Conservation (phyloP, 1,140 invertebrate species). For the Musca domestica region DNA sequence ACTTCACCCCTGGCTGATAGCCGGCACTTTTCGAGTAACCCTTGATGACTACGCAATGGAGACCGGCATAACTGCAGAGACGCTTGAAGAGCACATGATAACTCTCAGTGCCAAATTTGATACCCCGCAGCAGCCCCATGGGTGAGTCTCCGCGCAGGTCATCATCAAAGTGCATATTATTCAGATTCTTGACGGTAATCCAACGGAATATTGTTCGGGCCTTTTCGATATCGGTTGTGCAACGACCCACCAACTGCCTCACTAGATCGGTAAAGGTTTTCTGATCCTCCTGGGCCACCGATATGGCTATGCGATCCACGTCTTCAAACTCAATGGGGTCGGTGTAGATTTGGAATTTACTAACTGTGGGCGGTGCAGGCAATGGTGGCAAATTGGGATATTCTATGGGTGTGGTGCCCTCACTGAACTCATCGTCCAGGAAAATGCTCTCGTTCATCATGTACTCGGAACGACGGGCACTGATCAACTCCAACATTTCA, state of each 20-base stretch:
- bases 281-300: conserved; percentile 95
- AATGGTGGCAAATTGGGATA: conserved; percentile 87
- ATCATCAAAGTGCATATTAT: conserved; percentile 97
- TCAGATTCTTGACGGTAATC: conserved; percentile 99
- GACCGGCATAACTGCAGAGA: conserved; percentile 91
- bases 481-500: conserved; percentile 94
- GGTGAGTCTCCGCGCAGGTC: conserved; percentile 89
- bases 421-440: conserved; percentile 67
- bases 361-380: conserved; percentile 84
- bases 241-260: conserved; percentile 85
- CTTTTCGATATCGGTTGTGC: conserved; percentile 94
- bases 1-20: conserved; percentile 93
- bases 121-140: conserved; percentile 91
- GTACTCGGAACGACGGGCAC: conserved; percentile 85
- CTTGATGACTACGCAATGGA: conserved; percentile 98
- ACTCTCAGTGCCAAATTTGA: conserved; percentile 98
- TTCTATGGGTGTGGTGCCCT: conserved; percentile 65
- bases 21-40: conserved; percentile 98
- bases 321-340: conserved; percentile 91
- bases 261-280: conserved; percentile 96
- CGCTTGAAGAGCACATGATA: conserved; percentile 99
- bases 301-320: conserved; percentile 95
- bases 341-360: conserved; percentile 93
- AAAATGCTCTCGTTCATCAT: conserved; percentile 79
- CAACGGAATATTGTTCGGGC: conserved; percentile 97